These are phyloP conservation scores for Stegodyphus dumicola DNA, from an alignment of 1,140 invertebrate genomes.

Conservation along the genomic window DNA sequence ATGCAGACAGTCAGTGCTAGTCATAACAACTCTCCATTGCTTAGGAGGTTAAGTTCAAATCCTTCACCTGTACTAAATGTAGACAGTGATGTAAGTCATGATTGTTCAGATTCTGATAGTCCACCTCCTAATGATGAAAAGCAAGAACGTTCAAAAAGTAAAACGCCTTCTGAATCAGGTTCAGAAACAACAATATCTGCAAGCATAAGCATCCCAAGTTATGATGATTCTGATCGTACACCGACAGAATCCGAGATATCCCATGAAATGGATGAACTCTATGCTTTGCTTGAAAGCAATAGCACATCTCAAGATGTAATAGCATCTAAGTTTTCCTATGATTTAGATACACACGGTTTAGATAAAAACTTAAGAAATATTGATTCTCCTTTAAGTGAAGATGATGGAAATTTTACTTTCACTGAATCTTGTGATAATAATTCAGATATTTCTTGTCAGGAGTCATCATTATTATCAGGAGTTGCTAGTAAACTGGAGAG, in stretches of 20 bases:
- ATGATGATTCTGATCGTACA: constrained; percentile 62
- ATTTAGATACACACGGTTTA: constrained; percentile 25
- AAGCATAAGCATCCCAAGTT: constrained; percentile 62
- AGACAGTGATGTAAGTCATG: constrained; percentile 38
- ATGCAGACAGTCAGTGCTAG: constrained; percentile 90
- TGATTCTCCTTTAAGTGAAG: constrained; percentile 48
- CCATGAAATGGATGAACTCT: constrained; percentile 63
- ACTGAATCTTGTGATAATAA: constrained; percentile 25
- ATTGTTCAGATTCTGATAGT: constrained; percentile 57
- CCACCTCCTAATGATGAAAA: constrained; percentile 39
- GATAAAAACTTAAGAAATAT: constrained; percentile 18
- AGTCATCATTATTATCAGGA: constrained; percentile 35
- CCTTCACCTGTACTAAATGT: constrained; percentile 5
- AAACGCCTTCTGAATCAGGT: constrained; percentile 60
- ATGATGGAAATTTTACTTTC: constrained; percentile 5
- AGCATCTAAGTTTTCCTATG: constrained; percentile 20
- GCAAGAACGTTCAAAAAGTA: constrained; percentile 44
- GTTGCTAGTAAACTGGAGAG: constrained; percentile 57
- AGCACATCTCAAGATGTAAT: constrained; percentile 34
- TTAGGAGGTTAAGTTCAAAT: constrained; percentile 22
- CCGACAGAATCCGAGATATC: constrained; percentile 63
- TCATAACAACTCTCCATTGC: constrained; percentile 60
- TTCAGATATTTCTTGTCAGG: not conserved
- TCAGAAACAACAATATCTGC: constrained; percentile 62
- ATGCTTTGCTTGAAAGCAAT: constrained; percentile 56